Evolutionary conservation across 2,888 invertebrate genomes (phyloP).

Genomic region (Ornithoptera alexandrae): DNA sequence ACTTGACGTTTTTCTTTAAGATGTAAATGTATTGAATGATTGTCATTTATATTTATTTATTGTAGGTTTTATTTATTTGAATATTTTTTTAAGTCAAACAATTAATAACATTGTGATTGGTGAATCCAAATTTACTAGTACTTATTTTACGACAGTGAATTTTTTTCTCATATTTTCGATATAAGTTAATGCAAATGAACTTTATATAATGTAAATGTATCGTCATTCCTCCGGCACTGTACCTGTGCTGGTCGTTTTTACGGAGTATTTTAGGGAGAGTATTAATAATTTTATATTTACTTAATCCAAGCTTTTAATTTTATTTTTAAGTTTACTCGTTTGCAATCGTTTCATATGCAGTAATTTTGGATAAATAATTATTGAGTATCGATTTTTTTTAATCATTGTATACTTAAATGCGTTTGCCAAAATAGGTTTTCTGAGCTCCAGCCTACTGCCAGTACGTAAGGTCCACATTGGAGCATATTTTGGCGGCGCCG

Average conservation of each 20-base stretch:
- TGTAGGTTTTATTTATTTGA: constrained; percentile 28
- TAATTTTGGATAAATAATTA: constrained; percentile 43
- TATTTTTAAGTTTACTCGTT: constrained; percentile 23
- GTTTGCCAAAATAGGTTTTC: constrained; percentile 42
- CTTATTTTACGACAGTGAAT: constrained; percentile 31
- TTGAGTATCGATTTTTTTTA: constrained; percentile 45
- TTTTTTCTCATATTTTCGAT: constrained; percentile 5
- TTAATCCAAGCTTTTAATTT: constrained; percentile 42
- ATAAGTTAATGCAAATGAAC: constrained; percentile 2
- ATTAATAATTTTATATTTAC: constrained; percentile 55
- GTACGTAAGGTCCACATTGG: constrained; percentile 40
- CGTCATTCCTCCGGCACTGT: constrained; percentile 43
- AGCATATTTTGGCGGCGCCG: constrained; percentile 42
- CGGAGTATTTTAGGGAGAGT: constrained; percentile 61
- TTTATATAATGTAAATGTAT: constrained; percentile 17
- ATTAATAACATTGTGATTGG: constrained; percentile 27
- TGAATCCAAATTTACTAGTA: constrained; percentile 33
- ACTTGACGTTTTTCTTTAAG: constrained; percentile 18
- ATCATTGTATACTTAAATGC: constrained; percentile 39
- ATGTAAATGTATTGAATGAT: constrained; percentile 26
- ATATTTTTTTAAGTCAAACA: constrained; percentile 22
- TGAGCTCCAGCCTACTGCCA: constrained; percentile 48
- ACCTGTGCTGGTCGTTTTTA: constrained; percentile 40
- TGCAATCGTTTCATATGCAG: constrained; percentile 32
- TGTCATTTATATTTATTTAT: constrained; percentile 23